Evolutionary conservation across 64 coral and sea anemone genomes (phyloP).

Genomic region (Dendronephthya gigantea): DNA sequence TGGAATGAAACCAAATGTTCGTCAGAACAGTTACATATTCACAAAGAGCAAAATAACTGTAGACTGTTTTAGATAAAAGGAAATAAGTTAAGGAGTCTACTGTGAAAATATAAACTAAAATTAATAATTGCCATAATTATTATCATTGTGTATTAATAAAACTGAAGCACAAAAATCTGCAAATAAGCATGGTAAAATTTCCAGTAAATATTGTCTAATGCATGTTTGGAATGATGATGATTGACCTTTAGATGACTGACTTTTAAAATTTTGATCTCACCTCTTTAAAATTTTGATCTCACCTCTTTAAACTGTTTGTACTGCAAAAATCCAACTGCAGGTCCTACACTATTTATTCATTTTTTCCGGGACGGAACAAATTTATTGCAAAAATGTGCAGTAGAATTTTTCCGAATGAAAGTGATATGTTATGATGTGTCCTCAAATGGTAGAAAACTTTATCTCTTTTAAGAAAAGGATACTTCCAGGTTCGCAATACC

Average conservation of each 20-base stretch:
- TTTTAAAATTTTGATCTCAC: too few relatives aligned
- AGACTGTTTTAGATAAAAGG: slow-evolving; percentile 31
- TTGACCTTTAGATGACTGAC: too few relatives aligned
- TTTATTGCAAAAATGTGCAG: background rate
- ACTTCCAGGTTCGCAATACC: slow-evolving; percentile 87
- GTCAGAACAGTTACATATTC: slow-evolving; percentile 73
- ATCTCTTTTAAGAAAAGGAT: slow-evolving; percentile 41
- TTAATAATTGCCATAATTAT: too few relatives aligned
- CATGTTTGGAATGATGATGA: too few relatives aligned
- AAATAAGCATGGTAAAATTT: too few relatives aligned
- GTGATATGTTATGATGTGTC: too few relatives aligned
- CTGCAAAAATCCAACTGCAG: too few relatives aligned
- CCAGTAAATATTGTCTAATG: too few relatives aligned
- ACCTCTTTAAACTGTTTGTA: too few relatives aligned
- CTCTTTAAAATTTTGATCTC: too few relatives aligned
- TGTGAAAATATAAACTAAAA: too few relatives aligned
- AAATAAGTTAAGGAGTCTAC: background rate
- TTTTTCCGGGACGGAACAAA: background rate
- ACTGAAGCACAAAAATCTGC: background rate
- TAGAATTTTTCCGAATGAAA: background rate
- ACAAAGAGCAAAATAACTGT: slow-evolving; percentile 77
- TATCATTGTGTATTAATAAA: background rate
- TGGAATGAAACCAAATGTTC: slow-evolving; percentile 78
- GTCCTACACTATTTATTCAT: too few relatives aligned
- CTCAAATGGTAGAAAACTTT: background rate